Evolutionary conservation across 2,888 invertebrate species (phyloP).

Genomic region (Eurytoma californica): DNA sequence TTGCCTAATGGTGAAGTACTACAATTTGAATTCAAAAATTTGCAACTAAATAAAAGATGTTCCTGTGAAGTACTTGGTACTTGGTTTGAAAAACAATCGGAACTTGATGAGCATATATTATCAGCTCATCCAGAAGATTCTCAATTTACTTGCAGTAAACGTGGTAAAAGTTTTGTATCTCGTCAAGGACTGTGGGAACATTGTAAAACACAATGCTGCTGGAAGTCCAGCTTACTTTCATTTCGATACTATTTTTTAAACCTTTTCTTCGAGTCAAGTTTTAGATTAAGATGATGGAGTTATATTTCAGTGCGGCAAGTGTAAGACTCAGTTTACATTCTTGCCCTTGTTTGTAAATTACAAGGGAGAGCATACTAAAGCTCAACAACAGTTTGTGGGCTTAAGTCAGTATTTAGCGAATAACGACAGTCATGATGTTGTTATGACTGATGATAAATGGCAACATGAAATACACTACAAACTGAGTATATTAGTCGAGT

Average conservation of each 20-base stretch:
- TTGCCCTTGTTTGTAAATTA: no score
- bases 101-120: constrained; percentile 74
- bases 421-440: no score
- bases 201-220: constrained; percentile 73
- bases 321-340: no score
- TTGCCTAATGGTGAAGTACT: constrained; percentile 70
- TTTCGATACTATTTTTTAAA: constrained; percentile 76
- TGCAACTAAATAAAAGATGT: constrained; percentile 76
- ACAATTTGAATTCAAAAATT: constrained; percentile 73
- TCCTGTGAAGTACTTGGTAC: constrained; percentile 74
- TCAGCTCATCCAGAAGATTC: constrained; percentile 73
- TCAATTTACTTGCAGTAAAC: constrained; percentile 74
- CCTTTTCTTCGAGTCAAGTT: constrained; percentile 77
- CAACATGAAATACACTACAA: no score
- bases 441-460: no score
- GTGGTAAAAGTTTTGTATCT: constrained; percentile 75
- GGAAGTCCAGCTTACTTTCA: constrained; percentile 75
- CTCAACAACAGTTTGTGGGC: no score
- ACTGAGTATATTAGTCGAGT: no score
- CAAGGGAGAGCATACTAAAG: no score
- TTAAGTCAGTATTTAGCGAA: no score
- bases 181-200: constrained; percentile 76
- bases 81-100: constrained; percentile 73
- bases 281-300: no score
- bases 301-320: no score